phyloP scores from a whole-genome alignment of 1,140 invertebrate species.

The Brachionus koreanus region DNA sequence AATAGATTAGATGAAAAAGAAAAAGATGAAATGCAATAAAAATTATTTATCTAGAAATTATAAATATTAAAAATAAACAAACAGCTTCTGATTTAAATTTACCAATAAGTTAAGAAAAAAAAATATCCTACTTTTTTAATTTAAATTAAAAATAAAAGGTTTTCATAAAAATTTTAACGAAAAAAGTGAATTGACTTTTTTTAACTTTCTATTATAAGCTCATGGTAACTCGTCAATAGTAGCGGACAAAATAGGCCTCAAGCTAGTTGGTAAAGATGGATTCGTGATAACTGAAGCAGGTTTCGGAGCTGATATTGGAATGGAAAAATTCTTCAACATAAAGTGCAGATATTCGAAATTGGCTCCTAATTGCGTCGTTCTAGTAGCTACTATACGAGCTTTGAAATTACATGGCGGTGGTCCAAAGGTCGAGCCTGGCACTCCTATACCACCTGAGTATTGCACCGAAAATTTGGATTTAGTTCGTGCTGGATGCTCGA shows the following conservation, averaged over 20 bases:
- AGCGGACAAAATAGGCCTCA: conserved; percentile 87
- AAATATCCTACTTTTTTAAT: no score
- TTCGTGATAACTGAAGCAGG: conserved; percentile 94
- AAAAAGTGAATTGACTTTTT: no score
- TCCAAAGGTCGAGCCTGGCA: conserved; percentile 76
- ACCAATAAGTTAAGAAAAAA: no score
- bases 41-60: no score
- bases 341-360: conserved; percentile 87
- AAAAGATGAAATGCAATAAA: no score
- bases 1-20: no score
- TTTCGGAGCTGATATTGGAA: conserved; percentile 95
- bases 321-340: conserved; percentile 99
- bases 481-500: conserved; percentile 79
- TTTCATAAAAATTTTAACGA: no score
- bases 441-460: conserved; percentile 78
- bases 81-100: no score
- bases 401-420: conserved; percentile 98
- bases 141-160: no score
- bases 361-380: conserved; percentile 80
- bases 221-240: conserved; percentile 95
- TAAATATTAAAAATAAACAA: no score
- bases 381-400: conserved; percentile 87
- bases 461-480: conserved; percentile 77
- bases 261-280: conserved; percentile 84
- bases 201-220: conserved; percentile 64